These are phyloP conservation scores for Leptinotarsa undecemlineata DNA, from an alignment of 1,140 invertebrate species.

Conservation along the genomic window DNA sequence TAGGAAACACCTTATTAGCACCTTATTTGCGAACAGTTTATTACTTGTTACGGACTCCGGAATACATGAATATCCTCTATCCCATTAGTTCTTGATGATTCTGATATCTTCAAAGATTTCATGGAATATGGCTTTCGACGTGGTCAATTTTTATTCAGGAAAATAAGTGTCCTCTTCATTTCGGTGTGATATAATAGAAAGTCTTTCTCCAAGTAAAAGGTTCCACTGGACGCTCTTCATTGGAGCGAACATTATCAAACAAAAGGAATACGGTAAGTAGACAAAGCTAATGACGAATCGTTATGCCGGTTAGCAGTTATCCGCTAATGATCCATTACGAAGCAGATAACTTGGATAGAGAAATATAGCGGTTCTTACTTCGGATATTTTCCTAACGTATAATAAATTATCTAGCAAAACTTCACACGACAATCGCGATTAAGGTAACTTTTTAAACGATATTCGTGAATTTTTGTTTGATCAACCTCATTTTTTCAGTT, in stretches of 20 bases:
- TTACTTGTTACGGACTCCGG: too few relatives aligned
- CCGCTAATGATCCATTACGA: conserved; percentile 10
- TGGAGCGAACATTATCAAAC: neutral
- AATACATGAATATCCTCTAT: too few relatives aligned
- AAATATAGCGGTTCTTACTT: neutral
- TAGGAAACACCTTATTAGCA: too few relatives aligned
- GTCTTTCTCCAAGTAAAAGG: neutral
- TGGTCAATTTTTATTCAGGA: too few relatives aligned
- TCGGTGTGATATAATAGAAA: too few relatives aligned
- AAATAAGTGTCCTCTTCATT: too few relatives aligned
- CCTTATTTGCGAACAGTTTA: too few relatives aligned
- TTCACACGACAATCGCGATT: neutral
- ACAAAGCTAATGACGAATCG: conserved; percentile 14
- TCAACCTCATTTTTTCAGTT: neutral
- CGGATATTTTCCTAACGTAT: neutral
- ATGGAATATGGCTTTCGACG: too few relatives aligned
- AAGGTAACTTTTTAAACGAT: neutral
- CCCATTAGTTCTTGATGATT: too few relatives aligned
- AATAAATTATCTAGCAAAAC: neutral
- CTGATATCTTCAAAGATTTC: too few relatives aligned
- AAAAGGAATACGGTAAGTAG: conserved; percentile 4
- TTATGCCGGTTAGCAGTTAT: conserved; percentile 9
- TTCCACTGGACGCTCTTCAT: neutral
- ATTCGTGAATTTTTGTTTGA: conserved; percentile 2
- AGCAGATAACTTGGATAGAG: conserved; percentile 4